phyloP scores from a whole-genome alignment of 2,113 vertebrate genomes.

The Microcebus griseorufus region DNA sequence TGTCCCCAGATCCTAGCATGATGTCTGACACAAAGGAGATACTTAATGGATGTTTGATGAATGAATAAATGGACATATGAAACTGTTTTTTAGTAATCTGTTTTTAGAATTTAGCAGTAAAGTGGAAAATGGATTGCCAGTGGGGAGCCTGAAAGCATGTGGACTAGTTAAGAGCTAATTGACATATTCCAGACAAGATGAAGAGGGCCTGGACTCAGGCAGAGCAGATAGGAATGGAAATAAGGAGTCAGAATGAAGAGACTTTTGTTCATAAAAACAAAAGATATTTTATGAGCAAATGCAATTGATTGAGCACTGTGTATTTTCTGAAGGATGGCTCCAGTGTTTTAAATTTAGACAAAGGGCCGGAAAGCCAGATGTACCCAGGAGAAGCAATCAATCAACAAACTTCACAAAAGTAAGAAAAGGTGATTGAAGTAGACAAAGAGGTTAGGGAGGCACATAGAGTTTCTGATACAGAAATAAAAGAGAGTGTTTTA shows the following conservation, averaged over 20 bases:
- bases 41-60: constrained; percentile 1
- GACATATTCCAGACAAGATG: constrained; percentile 45
- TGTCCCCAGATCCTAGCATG: not conserved
- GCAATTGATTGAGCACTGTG: constrained; percentile 53
- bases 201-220: constrained; percentile 44
- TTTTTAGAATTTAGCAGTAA: constrained; percentile 51
- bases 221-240: constrained; percentile 48
- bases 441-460: constrained; percentile 57
- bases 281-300: constrained; percentile 66
- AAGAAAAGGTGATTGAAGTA: constrained; percentile 59
- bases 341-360: constrained; percentile 73
- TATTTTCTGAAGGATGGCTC: constrained; percentile 61
- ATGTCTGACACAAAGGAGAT: not conserved
- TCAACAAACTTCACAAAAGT: constrained; percentile 68
- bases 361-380: constrained; percentile 58
- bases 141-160: constrained; percentile 4
- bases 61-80: constrained; percentile 11
- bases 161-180: constrained; percentile 48
- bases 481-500: constrained; percentile 55
- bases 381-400: constrained; percentile 66
- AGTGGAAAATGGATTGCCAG: constrained; percentile 33
- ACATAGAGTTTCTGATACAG: constrained; percentile 34
- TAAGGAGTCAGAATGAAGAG: constrained; percentile 58
- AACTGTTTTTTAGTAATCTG: constrained; percentile 49
- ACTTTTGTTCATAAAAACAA: constrained; percentile 60